Evolutionary conservation across 1,140 invertebrate genomes (phyloP).

Genomic region (Lamellibrachia luymesi): DNA sequence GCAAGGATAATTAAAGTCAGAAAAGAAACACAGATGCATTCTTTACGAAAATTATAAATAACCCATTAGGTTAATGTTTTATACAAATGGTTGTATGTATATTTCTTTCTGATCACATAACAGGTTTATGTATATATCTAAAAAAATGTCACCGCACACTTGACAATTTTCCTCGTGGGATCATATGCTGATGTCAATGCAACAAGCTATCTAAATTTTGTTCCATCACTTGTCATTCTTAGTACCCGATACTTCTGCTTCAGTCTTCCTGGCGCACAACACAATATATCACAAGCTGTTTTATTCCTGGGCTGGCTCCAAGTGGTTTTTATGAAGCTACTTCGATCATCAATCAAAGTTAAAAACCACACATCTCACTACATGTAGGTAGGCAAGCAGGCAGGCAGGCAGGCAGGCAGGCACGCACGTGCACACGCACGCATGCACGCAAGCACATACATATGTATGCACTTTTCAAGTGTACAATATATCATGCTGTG

Average conservation of each 20-base stretch:
- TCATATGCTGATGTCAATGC: background rate
- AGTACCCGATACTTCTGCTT: background rate
- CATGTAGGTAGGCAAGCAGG: too few species aligned
- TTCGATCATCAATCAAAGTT: background rate
- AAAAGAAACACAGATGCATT: background rate
- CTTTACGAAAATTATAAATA: background rate
- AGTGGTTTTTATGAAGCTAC: background rate
- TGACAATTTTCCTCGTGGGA: background rate
- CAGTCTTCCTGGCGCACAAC: background rate
- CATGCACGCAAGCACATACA: too few species aligned
- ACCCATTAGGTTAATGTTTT: background rate
- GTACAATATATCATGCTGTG: background rate
- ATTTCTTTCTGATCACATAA: background rate
- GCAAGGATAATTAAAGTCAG: background rate
- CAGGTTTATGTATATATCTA: background rate
- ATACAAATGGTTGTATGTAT: background rate
- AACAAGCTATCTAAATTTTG: background rate
- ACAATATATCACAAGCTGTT: background rate
- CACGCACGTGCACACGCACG: too few species aligned
- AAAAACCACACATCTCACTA: background rate
- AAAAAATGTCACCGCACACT: background rate
- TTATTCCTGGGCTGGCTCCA: background rate
- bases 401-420: too few species aligned
- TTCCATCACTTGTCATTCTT: background rate
- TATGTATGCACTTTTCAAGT: background rate